Conservation (phyloP, 2,797 vertebrate genomes). For the Perodicticus potto region DNA sequence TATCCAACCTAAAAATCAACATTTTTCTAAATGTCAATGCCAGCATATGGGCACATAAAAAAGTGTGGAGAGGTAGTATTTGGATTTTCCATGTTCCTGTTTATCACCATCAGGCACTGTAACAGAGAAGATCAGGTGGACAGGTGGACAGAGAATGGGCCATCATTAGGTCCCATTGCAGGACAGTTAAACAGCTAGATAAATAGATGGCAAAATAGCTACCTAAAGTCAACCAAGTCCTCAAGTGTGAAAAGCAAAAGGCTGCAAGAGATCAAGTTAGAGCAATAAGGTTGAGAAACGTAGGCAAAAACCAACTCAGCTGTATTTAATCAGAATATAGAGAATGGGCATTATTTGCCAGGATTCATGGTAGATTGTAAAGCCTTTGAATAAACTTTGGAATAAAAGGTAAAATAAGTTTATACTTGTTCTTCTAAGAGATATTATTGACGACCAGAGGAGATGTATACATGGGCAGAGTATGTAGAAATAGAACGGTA, state of each 20-base stretch:
- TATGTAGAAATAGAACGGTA: not conserved
- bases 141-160: not conserved
- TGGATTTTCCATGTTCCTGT: not conserved
- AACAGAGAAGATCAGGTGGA: not conserved
- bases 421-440: constrained; percentile 7
- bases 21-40: constrained; percentile 46
- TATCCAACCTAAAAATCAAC: not conserved
- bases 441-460: not conserved
- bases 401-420: constrained; percentile 10
- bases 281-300: not conserved
- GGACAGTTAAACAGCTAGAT: not conserved
- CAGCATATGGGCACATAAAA: not conserved
- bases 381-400: constrained; percentile 18
- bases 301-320: not conserved
- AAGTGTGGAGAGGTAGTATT: not conserved
- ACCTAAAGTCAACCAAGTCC: not conserved
- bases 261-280: not conserved
- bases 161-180: not conserved
- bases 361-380: not conserved
- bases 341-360: not conserved
- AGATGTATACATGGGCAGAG: not conserved
- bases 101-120: not conserved
- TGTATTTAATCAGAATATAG: not conserved
- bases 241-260: constrained; percentile 8
- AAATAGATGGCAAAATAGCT: not conserved